Base-by-base conservation (phyloP, 2,888 invertebrate genomes). In the Sepiola atlantica region DNA sequence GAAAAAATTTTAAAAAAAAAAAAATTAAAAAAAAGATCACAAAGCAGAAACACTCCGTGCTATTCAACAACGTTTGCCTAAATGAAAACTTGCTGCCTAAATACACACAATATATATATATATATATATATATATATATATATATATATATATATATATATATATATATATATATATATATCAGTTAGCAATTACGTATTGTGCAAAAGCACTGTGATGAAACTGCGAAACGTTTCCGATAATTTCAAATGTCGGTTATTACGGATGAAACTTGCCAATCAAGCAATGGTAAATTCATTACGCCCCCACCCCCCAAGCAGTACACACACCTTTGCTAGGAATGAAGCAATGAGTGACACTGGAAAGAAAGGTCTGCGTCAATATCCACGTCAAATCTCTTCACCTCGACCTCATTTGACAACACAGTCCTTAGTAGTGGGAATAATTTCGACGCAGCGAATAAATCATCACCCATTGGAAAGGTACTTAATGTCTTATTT, bases 341-440 rank as follows among this genome's bases (percentile, higher is more conserved):
- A 45, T 16, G 77, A 77, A n/a, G 77, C n/a, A 77, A 77, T n/a
- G n/a, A n/a, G 14, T 77, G n/a, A 32, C 77, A 18, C 77, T 77
- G 77, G 16, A 14, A 77, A 77, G 77, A 77, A 77, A 32, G 77
- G 77, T 77, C n/a, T 77, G n/a, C n/a, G 77, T 77, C 77, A 77
- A 77, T n/a, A n/a, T n/a, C n/a, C 0, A 77, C 77, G 77, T 77
- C 14, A 77, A 77, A 77, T 77, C 77, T 32, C n/a, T 77, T 77
- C n/a, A 77, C 77, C n/a, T n/a, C n/a, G 77, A 77, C 77, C 77
- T 77, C 77, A 77, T 77, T 77, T 77, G 77, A 77, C 77, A 77
- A 77, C 77, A 77, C 77, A n/a, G 12, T 77, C n/a, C 16, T n/a
- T 77, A 14, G n/a, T 32, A 77, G 77, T 77, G 14, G 77, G n/a